Evolutionary conservation across 2,113 vertebrate genomes (phyloP).

Genomic region (Chionis minor): DNA sequence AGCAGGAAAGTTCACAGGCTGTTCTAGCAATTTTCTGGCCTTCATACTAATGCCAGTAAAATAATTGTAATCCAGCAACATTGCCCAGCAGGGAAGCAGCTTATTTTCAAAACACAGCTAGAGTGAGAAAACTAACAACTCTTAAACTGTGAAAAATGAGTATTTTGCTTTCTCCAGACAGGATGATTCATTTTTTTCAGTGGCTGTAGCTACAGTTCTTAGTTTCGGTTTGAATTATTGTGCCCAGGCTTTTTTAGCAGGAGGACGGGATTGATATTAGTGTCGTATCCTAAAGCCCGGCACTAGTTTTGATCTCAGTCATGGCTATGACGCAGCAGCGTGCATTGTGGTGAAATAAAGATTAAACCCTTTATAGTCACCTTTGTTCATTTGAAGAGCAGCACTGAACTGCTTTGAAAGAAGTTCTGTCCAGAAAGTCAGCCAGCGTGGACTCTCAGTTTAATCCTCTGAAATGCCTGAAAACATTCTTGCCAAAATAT

Average conservation of each 20-base stretch:
- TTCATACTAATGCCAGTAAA: neutral
- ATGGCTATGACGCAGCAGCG: neutral
- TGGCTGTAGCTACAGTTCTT: neutral
- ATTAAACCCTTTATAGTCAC: neutral
- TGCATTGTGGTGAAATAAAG: neutral
- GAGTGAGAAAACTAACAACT: neutral
- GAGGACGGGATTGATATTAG: neutral
- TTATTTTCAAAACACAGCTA: slow-evolving; percentile 39
- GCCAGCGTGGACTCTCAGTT: neutral
- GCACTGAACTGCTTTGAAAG: neutral
- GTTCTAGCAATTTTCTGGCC: neutral
- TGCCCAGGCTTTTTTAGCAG: neutral
- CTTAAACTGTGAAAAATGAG: slow-evolving; percentile 2
- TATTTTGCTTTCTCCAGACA: neutral
- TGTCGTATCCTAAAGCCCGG: neutral
- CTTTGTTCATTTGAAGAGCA: neutral
- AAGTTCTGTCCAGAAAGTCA: neutral
- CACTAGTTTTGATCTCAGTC: neutral
- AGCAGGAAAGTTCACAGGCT: neutral
- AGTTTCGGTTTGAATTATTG: slow-evolving; percentile 15
- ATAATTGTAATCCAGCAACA: slow-evolving; percentile 44
- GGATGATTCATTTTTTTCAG: neutral
- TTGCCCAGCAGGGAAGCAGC: slow-evolving; percentile 47
- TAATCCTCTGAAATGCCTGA: neutral
- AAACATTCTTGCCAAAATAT: neutral